Base-by-base conservation (phyloP, 2,888 invertebrate species). In the Mantis religiosa region DNA sequence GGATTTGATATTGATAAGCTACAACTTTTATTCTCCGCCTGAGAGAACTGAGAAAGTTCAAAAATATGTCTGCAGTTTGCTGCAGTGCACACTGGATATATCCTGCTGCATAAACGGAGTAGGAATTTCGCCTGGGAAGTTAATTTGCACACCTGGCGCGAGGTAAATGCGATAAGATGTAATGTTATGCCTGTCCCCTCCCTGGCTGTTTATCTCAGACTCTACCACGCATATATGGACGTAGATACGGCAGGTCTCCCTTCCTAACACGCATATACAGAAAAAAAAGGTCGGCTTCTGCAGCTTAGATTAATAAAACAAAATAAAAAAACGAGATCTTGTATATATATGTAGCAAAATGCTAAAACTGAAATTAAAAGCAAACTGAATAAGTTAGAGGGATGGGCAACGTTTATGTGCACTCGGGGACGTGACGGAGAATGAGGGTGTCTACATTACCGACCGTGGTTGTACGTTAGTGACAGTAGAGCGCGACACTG, bases 361-460 rank as follows among this genome's bases (percentile, higher is more conserved):
- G 28, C 30, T 82, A 81, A 88, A 85, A 88, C 84, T 89, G 89
- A 89, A 89, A 89, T 89, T 89, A 89, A 89, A 89, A 89, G 88
- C 88, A 89, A 89, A 89, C 89, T 87, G 88, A 87, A 85, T 89
- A 88, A 85, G 88, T 89, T 84, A 87, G 83, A 41, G 34, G 41
- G 82, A 14, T 25, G 15, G 54, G 54, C 20, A 71, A 6, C 54
- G 54, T 71, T 71, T 71, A 71, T 71, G 54, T 71, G 54, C 25
- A 71, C 20, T 71, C 3, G 25, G 54, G 54, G 54, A 71, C 54
- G 54, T 71, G 54, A 71, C 54, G 25, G 54, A 20, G 54, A 71
- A 71, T 71, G 54, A 71, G 54, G 54, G 54, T 71, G 54, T 71
- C 54, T 71, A 71, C 54, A 71, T 71, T 71, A 71, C 54, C 54